Conservation (phyloP, 2,797 vertebrate genomes). For the Phrynocephalus vlangalii region DNA sequence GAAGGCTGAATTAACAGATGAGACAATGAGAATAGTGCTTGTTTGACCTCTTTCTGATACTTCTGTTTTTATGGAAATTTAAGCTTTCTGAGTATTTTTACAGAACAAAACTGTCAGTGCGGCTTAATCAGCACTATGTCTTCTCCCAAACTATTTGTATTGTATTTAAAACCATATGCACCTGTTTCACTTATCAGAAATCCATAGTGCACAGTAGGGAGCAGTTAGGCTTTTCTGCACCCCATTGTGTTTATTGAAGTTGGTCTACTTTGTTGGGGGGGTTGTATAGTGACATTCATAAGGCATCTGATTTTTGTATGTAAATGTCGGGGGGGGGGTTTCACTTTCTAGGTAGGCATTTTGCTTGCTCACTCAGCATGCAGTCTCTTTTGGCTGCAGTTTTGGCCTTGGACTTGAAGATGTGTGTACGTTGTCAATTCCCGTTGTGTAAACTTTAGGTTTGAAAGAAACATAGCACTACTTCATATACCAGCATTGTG, state of each 20-base stretch:
- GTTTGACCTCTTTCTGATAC: conserved; percentile 21
- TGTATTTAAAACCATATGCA: conserved; percentile 60
- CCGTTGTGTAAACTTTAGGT: conserved; percentile 40
- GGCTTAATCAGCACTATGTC: conserved; percentile 59
- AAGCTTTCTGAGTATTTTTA: conserved; percentile 47
- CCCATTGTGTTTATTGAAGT: conserved; percentile 54
- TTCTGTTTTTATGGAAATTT: conserved; percentile 51
- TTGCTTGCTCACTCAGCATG: conserved; percentile 56
- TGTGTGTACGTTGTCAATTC: conserved; percentile 34
- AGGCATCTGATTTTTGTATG: conserved; percentile 27
- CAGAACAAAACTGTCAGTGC: conserved; percentile 49
- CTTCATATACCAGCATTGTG: conserved; percentile 56
- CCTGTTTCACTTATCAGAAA: conserved; percentile 58
- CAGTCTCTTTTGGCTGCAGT: conserved; percentile 50
- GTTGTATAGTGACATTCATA: conserved; percentile 38
- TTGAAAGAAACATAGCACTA: conserved; percentile 60
- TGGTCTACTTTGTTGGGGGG: conserved; percentile 59
- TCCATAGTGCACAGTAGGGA: conserved; percentile 58
- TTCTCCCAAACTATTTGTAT: conserved; percentile 59
- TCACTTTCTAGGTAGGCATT: conserved; percentile 58
- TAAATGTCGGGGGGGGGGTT: conserved; percentile 55
- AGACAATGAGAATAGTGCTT: conserved; percentile 37
- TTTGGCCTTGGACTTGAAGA: conserved; percentile 56
- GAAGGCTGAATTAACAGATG: conserved; percentile 14
- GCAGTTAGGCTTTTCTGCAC: conserved; percentile 48